phyloP scores from a whole-genome alignment of 2,113 vertebrate species.

The Carollia perspicillata region DNA sequence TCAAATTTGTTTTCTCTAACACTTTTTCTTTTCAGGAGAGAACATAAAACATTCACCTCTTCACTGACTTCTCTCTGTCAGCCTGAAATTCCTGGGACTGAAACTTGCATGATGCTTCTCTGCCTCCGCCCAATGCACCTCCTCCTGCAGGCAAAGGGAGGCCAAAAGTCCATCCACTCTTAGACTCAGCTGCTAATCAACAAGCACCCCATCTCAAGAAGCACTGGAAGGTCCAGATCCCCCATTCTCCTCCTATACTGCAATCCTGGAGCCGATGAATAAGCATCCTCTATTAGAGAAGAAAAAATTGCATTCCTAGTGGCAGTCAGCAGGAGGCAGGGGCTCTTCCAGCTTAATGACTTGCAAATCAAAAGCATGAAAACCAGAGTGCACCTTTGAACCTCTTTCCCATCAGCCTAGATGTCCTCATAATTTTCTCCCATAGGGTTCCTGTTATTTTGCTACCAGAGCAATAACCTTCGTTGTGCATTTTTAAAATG shows the following conservation, averaged over 20 bases:
- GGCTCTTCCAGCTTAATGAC: conserved; percentile 76
- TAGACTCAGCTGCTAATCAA: background rate
- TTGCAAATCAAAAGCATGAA: conserved; percentile 84
- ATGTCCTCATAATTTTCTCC: conserved; percentile 77
- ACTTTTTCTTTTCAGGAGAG: background rate
- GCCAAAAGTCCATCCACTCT: background rate
- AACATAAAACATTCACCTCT: background rate
- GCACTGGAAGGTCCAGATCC: conserved; percentile 69
- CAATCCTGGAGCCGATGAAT: conserved; percentile 64
- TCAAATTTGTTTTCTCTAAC: background rate
- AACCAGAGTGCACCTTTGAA: conserved; percentile 74
- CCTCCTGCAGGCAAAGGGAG: background rate
- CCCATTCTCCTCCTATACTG: conserved; percentile 15
- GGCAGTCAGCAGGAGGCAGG: conserved; percentile 74
- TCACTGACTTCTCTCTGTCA: background rate
- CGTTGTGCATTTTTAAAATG: conserved; percentile 76
- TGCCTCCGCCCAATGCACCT: background rate
- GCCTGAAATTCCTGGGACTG: background rate
- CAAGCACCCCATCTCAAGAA: conserved; percentile 71
- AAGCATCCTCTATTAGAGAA: conserved; percentile 65
- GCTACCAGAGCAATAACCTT: conserved; percentile 77
- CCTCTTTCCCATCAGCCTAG: conserved; percentile 67
- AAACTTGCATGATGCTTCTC: background rate
- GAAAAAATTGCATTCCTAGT: conserved; percentile 57
- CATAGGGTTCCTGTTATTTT: conserved; percentile 74